A percentile compares a stretch with the other conserved stretches of the same genome.
Evolutionary conservation across 30 jellyfish, hydroid and myxozoan species (phyloP).

Genomic region (Pseudorhiza aurosa): DNA sequence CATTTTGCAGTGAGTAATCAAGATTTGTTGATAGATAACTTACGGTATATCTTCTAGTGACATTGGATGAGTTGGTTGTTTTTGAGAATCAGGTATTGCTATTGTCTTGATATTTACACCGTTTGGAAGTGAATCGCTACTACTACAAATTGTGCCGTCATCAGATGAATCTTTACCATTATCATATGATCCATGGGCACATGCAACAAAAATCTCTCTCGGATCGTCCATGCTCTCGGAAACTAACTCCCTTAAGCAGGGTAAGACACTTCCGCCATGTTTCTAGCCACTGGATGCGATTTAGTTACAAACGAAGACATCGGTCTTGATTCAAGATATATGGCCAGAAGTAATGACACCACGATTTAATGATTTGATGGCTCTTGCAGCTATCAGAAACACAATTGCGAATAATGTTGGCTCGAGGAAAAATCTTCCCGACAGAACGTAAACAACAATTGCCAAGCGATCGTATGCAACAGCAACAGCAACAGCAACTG

Average conservation of each 20-base stretch:
- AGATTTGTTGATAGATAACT: no score
- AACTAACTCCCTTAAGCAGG: no score
- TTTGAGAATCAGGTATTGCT: no score
- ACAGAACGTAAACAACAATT: no score
- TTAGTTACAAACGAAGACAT: no score
- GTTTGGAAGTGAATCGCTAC: conserved; percentile 12
- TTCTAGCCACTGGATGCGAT: no score
- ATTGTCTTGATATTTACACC: not conserved
- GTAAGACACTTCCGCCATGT: no score
- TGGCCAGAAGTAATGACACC: no score
- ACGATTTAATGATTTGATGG: no score
- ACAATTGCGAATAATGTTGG: not conserved
- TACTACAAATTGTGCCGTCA: conserved; percentile 23
- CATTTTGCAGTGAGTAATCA: no score
- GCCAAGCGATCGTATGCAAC: no score
- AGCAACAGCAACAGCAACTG: not conserved
- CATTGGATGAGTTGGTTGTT: conserved; percentile 3
- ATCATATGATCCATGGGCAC: conserved; percentile 2
- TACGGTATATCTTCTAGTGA: conserved; percentile 29
- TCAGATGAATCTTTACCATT: conserved; percentile 60
- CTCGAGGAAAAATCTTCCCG: not conserved
- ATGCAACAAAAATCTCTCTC: not conserved
- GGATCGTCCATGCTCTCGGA: not conserved
- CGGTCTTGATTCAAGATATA: no score
- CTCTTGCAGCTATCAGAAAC: not conserved